Evolutionary conservation across 2,113 vertebrate genomes (phyloP).

Genomic region (Dipodomys stephensi): DNA sequence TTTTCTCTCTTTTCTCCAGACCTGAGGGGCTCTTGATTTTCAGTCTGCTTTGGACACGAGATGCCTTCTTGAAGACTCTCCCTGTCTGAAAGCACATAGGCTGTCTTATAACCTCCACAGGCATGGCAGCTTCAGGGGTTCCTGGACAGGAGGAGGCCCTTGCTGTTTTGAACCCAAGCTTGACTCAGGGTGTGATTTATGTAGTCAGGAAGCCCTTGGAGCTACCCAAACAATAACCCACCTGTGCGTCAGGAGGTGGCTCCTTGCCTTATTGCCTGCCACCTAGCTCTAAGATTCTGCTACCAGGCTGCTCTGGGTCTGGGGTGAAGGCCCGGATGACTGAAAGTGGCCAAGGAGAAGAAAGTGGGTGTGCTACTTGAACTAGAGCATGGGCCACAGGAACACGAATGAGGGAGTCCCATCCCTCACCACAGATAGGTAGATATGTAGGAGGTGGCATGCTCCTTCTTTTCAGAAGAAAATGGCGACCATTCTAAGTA

Average conservation of each 20-base stretch:
- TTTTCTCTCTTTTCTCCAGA: neutral
- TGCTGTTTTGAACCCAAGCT: neutral
- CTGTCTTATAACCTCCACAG: neutral
- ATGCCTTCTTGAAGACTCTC: neutral
- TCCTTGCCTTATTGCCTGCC: neutral
- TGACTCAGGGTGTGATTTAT: fast-evolving
- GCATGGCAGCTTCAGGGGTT: neutral
- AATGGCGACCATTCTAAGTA: neutral
- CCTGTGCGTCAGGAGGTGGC: neutral
- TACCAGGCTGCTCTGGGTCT: neutral
- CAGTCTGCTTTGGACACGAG: neutral
- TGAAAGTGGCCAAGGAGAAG: neutral
- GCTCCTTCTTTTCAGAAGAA: neutral
- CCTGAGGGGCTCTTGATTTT: neutral
- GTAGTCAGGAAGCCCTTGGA: neutral
- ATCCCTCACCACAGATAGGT: too few relatives aligned
- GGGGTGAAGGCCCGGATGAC: fast-evolving
- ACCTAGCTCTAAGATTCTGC: neutral
- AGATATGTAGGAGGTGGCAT: fast-evolving
- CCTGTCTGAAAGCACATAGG: neutral
- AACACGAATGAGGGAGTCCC: fast-evolving
- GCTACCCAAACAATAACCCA: neutral
- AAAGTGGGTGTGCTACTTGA: fast-evolving
- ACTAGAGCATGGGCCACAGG: neutral
- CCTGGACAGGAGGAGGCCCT: neutral